Base-by-base conservation (phyloP, 2,113 vertebrate species). In the Mandrillus leucophaeus region DNA sequence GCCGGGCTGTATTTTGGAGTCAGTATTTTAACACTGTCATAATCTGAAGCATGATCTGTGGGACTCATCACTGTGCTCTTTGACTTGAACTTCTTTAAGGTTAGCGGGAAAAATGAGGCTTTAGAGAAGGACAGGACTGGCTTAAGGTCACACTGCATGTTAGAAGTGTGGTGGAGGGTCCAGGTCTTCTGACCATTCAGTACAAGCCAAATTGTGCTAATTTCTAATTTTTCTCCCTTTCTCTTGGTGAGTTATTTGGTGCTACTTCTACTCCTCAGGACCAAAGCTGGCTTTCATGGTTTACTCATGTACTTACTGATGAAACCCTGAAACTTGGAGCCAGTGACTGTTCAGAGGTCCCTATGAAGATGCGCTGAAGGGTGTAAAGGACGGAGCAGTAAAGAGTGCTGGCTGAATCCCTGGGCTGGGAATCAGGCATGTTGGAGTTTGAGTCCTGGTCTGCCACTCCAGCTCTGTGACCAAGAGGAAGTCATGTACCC, bases 11-110 rank as follows among this genome's bases (percentile, higher is more conserved):
- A 2, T 22, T n/a, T 18, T n/a, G 55, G 57, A 82, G 73, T 25
- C 8, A 0, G 22, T 27, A 0, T 48, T 35, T 32, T 8, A 45
- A 23, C 30, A 27, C 20, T 1, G 32, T 66, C 64, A 18, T 1
- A 3, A 5, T 38, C 6, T 2, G 27, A 1, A 7, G 43, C 10
- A 0, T 6, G 72, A 50, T 25, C 13, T 78, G 22, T 61, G 11
- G 17, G 25, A 13, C 27, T 3, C 14, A 25, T 3, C 38, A 8
- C 35, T 22, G 0, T 27, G 27, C 7, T 43, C n/a, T 57, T 35
- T 22, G 10, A 50, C 57, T 57, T 61, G 12, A 59, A 43, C 76
- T 22, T 7, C 38, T 4, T 16, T 73, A 22, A 61, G 59, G 35
- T 70, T 4, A 40, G 10, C 9, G 3, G 73, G 70, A 8, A 70